Evolutionary conservation across 2,888 invertebrate species (phyloP).

Genomic region (Clitarchus hookeri): DNA sequence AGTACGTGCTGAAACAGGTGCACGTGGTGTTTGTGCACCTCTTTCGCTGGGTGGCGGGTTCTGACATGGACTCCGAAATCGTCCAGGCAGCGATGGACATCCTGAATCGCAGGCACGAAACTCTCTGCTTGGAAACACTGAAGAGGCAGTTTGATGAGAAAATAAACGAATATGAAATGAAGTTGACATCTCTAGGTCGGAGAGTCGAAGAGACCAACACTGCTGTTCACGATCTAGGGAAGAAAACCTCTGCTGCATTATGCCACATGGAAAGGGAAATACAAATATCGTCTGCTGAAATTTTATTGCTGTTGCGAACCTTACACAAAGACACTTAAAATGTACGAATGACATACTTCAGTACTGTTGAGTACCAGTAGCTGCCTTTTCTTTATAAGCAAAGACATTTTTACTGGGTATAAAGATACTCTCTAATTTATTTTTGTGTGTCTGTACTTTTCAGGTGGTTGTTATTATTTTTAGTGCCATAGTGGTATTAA

Average conservation of each 20-base stretch:
- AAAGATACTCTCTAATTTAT: neutral
- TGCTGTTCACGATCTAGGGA: neutral
- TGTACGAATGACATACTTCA: neutral
- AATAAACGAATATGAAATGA: neutral
- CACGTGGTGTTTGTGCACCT: neutral
- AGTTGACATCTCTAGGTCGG: neutral
- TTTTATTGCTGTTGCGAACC: neutral
- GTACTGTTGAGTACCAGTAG: neutral
- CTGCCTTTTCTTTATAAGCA: too few species aligned
- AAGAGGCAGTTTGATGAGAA: neutral
- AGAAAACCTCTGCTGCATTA: neutral
- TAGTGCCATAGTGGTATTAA: too few species aligned
- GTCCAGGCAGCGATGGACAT: constrained; percentile 7
- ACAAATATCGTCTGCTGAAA: neutral
- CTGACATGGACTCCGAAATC: constrained; percentile 21
- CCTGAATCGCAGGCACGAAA: neutral
- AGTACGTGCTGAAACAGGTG: neutral
- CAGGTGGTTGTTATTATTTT: too few species aligned
- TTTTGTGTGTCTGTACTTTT: neutral
- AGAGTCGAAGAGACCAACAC: neutral
- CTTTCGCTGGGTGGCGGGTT: neutral
- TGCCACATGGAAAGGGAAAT: neutral
- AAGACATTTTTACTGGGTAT: too few species aligned
- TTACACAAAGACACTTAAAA: neutral
- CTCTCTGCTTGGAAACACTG: neutral